A percentile compares a stretch with the other conserved stretches of the same genome.
phyloP scores from a whole-genome alignment of 2,888 invertebrate genomes.

The Tetheella fluctuosa region DNA sequence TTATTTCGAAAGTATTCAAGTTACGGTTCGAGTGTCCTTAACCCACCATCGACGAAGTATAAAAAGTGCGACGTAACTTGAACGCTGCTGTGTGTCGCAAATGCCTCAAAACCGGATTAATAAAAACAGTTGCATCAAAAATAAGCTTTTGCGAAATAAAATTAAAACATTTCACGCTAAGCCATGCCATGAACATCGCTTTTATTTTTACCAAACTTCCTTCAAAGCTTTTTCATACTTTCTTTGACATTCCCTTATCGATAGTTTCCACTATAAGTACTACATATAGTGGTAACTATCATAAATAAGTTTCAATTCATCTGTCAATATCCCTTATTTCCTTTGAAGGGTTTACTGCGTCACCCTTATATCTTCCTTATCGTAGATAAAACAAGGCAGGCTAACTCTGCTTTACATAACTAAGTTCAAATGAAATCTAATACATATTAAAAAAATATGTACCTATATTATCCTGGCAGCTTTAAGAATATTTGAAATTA shows the following conservation, averaged over 20 bases:
- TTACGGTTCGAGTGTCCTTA: conserved; percentile 18
- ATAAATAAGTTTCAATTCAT: background rate
- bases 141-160: conserved; percentile 1
- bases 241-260: background rate
- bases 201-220: background rate
- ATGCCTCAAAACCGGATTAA: conserved; percentile 13
- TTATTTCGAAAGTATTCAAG: conserved; percentile 9
- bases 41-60: conserved; percentile 18
- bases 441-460: no score
- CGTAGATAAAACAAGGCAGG: background rate
- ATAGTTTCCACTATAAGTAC: no score
- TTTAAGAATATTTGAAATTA: no score
- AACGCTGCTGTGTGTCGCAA: conserved; percentile 10
- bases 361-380: background rate
- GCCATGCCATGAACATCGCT: background rate
- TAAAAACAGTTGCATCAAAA: conserved; percentile 10
- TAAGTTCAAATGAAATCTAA: no score
- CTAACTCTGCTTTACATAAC: no score
- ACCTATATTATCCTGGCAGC: no score
- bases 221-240: background rate
- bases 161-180: background rate
- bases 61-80: conserved; percentile 19
- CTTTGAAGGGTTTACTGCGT: no score
- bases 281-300: background rate
- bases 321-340: no score